Evolutionary conservation across 2,888 invertebrate species (phyloP).

Genomic region (Mamestra brassicae): DNA sequence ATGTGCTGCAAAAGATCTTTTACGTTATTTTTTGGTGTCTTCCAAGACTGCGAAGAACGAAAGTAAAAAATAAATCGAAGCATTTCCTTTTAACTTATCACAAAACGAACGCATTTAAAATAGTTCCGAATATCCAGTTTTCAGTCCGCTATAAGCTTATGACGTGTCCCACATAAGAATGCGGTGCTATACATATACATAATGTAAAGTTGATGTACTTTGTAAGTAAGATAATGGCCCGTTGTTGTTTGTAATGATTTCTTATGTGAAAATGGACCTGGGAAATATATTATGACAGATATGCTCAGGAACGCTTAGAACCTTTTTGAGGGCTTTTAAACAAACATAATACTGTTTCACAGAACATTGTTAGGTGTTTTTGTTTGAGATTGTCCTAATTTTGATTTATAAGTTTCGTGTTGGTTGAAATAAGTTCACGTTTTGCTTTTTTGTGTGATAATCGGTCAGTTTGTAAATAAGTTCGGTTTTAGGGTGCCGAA

Average conservation of each 20-base stretch:
- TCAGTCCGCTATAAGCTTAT: conserved; percentile 15
- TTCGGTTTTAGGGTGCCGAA: no score
- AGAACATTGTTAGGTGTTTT: conserved; percentile 36
- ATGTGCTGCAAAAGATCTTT: neutral
- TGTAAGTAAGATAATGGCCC: conserved; percentile 75
- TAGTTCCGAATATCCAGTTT: no score
- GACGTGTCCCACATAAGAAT: conserved; percentile 17
- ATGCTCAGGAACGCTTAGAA: conserved; percentile 43
- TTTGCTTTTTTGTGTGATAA: conserved; percentile 1
- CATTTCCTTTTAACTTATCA: no score
- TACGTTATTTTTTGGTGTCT: no score
- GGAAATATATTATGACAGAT: conserved; percentile 61
- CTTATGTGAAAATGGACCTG: conserved; percentile 73
- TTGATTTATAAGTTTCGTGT: conserved; percentile 33
- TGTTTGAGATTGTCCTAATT: conserved; percentile 38
- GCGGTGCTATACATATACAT: conserved; percentile 53
- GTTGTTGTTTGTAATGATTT: conserved; percentile 76
- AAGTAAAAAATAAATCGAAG: no score
- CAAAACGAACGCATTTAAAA: neutral
- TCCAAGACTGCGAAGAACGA: no score
- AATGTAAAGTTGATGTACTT: conserved; percentile 68
- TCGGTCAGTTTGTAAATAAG: neutral
- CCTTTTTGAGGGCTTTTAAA: conserved; percentile 53
- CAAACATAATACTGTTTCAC: conserved; percentile 37
- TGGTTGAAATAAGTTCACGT: neutral